These are phyloP conservation scores for Pachyramphus minor DNA, from an alignment of 2,113 vertebrate species.

Conservation along the genomic window DNA sequence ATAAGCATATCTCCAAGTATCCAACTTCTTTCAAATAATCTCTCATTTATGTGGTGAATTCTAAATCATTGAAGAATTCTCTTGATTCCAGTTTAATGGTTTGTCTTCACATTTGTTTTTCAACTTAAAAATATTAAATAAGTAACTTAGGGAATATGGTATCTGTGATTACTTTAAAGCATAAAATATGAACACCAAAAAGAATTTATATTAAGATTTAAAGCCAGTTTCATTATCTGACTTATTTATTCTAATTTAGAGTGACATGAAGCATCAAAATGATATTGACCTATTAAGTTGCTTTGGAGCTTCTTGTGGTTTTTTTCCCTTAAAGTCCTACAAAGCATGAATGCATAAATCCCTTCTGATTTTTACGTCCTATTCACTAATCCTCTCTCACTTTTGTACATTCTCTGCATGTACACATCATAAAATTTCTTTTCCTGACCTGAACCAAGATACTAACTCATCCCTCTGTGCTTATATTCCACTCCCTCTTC, in stretches of 20 bases:
- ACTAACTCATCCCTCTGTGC: neutral
- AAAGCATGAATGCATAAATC: neutral
- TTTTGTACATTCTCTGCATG: neutral
- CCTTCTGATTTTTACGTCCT: neutral
- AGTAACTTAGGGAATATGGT: neutral
- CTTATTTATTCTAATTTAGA: neutral
- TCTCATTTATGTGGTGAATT: neutral
- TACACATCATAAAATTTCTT: neutral
- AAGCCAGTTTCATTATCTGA: neutral
- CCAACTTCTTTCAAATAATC: neutral
- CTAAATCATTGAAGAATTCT: neutral
- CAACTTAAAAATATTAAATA: neutral
- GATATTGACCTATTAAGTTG: neutral
- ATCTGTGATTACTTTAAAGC: neutral
- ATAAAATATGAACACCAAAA: neutral
- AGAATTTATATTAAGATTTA: neutral
- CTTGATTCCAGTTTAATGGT: neutral
- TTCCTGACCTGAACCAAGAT: neutral
- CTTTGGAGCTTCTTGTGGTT: neutral
- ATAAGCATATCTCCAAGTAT: neutral
- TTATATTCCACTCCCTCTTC: neutral
- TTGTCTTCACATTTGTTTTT: conserved; percentile 13
- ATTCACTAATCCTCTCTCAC: neutral
- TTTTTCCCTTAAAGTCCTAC: neutral
- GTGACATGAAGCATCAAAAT: neutral